Evolutionary conservation across 2,888 invertebrate species (phyloP).

Genomic region (Mimachlamys varia): DNA sequence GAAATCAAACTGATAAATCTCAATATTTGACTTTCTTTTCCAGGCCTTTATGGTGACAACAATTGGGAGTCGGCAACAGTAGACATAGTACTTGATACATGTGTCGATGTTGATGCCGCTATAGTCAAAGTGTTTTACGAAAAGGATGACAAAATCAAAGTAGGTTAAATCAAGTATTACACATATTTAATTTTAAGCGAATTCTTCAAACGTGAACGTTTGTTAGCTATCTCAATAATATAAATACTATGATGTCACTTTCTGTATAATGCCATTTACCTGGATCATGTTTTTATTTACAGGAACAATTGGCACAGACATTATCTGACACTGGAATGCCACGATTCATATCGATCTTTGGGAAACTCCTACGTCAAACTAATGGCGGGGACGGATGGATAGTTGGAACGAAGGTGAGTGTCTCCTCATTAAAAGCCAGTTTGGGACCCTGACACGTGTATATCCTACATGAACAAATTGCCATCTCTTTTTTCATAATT

Average conservation of each 20-base stretch:
- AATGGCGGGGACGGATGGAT: background rate
- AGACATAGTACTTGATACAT: background rate
- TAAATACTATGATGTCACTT: no score
- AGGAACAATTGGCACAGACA: background rate
- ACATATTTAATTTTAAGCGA: background rate
- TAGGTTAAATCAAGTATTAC: background rate
- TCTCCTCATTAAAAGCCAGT: background rate
- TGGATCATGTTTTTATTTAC: background rate
- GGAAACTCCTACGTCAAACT: background rate
- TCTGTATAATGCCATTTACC: no score
- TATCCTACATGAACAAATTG: no score
- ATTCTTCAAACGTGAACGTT: no score
- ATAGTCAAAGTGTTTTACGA: background rate
- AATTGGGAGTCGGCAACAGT: background rate
- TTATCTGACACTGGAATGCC: background rate
- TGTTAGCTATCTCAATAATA: no score
- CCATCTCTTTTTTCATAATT: no score
- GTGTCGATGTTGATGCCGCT: background rate
- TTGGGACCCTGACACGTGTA: no score
- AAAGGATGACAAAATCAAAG: background rate
- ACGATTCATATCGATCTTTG: background rate
- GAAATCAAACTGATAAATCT: no score
- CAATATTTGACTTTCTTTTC: background rate
- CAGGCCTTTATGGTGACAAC: background rate
- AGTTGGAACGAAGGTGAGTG: background rate